Base-by-base conservation (phyloP, 2,888 invertebrate species). In the Eilema griseolum region DNA sequence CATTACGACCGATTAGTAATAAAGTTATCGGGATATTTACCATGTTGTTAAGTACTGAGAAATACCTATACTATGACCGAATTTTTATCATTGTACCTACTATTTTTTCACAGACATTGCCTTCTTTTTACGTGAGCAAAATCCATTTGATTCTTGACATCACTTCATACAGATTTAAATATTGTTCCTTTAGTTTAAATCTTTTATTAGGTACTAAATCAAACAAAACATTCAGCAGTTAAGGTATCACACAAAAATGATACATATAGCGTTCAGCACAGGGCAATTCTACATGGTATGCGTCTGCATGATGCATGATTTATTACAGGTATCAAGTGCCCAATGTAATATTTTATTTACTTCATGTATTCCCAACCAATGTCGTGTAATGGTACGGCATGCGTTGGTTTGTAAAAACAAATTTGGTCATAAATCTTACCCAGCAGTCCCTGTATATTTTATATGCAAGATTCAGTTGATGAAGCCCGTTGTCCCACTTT, bases 401-500 rank as follows among this genome's bases (percentile, higher is more conserved):
- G 20, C 46, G 20, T 52, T 52, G n/a, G n/a, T 52, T n/a, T 52
- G 52, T 52, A 52, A 52, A n/a, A 7, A 52, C 52, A 52, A 52
- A n/a, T n/a, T 52, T 52, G 1, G 52, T 52, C 52, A 52, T 52
- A 52, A 52, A 52, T 52, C 20, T n/a, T 52, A 10, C n/a, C n/a
- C n/a, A 0, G n/a, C 20, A n/a, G 52, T 52, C 20, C 52, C n/a
- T 46, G n/a, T 52, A 52, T n/a, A 52, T 52, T 52, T 52, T n/a
- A n/a, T 52, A n/a, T 52, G 52, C 52, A 52, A 52, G n/a, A n/a
- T 52, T 52, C 52, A 52, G 52, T n/a, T n/a, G n/a, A 10, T 52
- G 52, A 52, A 52, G 52, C 52, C 52, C 52, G n/a, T 52, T 52
- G 52, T 52, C n/a, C 52, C 52, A 52, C 52, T 52, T 52, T 52